Percentiles rank a stretch among this genome's conserved stretches.
These are phyloP conservation scores for Theonella swinhoei DNA, from an alignment of 37 sponge, comb jelly and placozoan species.

Conservation along the genomic window DNA sequence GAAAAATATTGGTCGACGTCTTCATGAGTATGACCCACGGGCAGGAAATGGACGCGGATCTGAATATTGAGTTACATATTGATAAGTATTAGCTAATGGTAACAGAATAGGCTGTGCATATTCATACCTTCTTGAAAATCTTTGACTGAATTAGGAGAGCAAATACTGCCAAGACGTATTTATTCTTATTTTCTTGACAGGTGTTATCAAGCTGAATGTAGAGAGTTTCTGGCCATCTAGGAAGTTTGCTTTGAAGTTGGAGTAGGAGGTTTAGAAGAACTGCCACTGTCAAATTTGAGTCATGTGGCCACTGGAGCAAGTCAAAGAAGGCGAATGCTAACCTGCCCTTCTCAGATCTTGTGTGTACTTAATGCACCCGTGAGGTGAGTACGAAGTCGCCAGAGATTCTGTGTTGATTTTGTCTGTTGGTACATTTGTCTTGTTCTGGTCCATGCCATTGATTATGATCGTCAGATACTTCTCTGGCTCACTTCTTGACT, in stretches of 20 bases:
- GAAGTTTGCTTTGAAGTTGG: neutral
- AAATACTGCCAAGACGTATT: constrained; percentile 32
- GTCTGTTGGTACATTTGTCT: constrained; percentile 67
- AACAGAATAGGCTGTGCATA: too few relatives aligned
- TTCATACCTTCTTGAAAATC: constrained; percentile 48
- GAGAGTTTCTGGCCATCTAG: constrained; percentile 11
- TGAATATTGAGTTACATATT: too few relatives aligned
- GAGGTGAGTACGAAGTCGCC: constrained; percentile 50
- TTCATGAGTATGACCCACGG: too few relatives aligned
- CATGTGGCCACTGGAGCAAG: constrained; percentile 57
- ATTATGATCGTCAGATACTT: constrained; percentile 65
- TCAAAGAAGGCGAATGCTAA: constrained; percentile 25
- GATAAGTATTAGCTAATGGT: too few relatives aligned
- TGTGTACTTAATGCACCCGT: constrained; percentile 44
- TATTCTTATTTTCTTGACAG: constrained; percentile 44
- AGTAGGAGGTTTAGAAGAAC: neutral
- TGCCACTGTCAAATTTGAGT: constrained; percentile 31
- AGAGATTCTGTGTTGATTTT: constrained; percentile 46
- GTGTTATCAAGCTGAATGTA: constrained; percentile 48
- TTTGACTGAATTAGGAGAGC: constrained; percentile 25
- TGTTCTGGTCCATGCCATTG: constrained; percentile 72
- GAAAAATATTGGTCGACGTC: too few relatives aligned
- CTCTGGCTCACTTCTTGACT: constrained; percentile 44
- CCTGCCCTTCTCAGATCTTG: constrained; percentile 21
- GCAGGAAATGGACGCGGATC: too few relatives aligned